Conservation (phyloP, 2,888 invertebrate species). For the Lasioglossum figueresi region DNA sequence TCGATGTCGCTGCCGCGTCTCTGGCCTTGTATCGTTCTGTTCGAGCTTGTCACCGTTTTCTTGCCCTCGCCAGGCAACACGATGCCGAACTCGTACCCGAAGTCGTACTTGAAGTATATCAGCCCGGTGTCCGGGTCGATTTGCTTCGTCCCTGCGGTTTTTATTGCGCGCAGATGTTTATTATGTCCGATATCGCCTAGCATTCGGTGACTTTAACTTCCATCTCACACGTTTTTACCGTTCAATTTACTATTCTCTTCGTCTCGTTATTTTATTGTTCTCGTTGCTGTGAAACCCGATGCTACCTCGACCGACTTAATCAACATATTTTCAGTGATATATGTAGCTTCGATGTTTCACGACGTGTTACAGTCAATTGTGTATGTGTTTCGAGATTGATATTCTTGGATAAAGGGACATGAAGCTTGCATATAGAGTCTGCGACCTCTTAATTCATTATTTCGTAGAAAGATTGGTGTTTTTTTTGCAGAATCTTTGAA, state of each 20-base stretch:
- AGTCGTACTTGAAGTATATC: constrained; percentile 93
- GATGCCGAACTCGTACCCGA: constrained; percentile 91
- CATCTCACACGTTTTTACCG: neutral
- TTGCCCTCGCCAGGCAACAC: constrained; percentile 88
- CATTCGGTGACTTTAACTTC: neutral
- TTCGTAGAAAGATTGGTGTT: neutral
- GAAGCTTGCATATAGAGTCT: constrained; percentile 1
- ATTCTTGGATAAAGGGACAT: neutral
- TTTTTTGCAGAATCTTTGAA: neutral
- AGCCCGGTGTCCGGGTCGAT: constrained; percentile 91
- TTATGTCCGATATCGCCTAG: neutral
- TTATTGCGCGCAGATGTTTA: constrained; percentile 18
- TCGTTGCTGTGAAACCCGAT: neutral
- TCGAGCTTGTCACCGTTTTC: constrained; percentile 77
- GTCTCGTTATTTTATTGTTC: neutral
- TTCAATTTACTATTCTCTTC: neutral
- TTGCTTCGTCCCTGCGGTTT: constrained; percentile 88
- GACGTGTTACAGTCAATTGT: neutral
- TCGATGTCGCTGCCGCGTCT: constrained; percentile 87
- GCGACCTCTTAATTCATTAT: neutral
- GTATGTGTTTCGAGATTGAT: neutral
- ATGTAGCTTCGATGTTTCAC: neutral
- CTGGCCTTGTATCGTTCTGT: constrained; percentile 85
- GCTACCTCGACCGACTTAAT: neutral
- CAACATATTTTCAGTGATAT: neutral